phyloP scores from a whole-genome alignment of 2,797 vertebrate genomes.

The Aphelocoma californica region DNA sequence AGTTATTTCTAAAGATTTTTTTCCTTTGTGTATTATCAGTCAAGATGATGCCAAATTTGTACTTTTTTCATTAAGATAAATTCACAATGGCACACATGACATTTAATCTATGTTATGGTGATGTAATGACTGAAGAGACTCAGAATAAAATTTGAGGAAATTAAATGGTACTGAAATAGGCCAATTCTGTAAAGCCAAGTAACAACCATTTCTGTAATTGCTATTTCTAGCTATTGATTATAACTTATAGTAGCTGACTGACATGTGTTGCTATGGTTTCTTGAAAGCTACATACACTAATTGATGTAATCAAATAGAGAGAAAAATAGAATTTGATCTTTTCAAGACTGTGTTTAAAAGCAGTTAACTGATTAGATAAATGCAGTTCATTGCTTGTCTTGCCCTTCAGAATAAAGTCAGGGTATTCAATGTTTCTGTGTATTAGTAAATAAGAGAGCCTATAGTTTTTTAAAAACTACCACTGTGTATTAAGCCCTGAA shows the following conservation, averaged over 20 bases:
- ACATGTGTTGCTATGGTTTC: slow-evolving; percentile 60
- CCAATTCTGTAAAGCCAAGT: slow-evolving; percentile 33
- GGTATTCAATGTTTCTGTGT: neutral
- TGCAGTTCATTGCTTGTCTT: neutral
- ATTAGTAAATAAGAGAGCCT: neutral
- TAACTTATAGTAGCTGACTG: slow-evolving; percentile 44
- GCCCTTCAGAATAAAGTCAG: neutral
- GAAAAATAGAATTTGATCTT: slow-evolving; percentile 38
- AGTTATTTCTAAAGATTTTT: neutral
- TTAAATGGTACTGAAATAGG: slow-evolving; percentile 41
- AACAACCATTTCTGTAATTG: slow-evolving; percentile 40
- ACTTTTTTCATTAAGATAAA: neutral
- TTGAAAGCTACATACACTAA: slow-evolving; percentile 45
- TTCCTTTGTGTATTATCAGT: neutral
- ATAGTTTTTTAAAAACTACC: neutral
- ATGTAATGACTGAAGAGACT: neutral
- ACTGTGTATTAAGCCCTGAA: neutral
- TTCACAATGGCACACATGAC: neutral
- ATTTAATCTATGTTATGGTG: neutral
- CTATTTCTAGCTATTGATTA: slow-evolving; percentile 62
- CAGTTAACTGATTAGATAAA: slow-evolving; percentile 47
- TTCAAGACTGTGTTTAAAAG: slow-evolving; percentile 33
- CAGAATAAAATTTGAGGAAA: slow-evolving; percentile 38
- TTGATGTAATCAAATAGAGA: slow-evolving; percentile 44
- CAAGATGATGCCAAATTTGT: neutral